Evolutionary conservation across 2,113 vertebrate species (phyloP).

Genomic region (Calyptommatus sinebrachiatus): DNA sequence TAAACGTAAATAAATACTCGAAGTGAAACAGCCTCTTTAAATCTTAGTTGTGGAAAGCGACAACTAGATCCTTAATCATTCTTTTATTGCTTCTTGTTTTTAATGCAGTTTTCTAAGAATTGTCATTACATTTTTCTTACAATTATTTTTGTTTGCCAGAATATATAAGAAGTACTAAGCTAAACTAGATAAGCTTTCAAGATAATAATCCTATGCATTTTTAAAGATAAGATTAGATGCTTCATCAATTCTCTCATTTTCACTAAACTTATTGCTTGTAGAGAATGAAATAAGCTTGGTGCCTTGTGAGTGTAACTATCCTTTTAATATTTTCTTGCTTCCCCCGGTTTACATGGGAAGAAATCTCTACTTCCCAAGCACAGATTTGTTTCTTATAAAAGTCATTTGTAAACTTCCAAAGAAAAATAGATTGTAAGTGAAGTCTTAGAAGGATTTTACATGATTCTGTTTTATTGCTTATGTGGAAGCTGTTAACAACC

Average conservation of each 20-base stretch:
- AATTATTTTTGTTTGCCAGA: not conserved
- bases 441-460: not conserved
- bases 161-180: not conserved
- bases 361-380: not conserved
- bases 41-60: not conserved
- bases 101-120: not conserved
- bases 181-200: rapidly evolving
- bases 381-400: slow-evolving; percentile 23
- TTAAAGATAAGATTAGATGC: not conserved
- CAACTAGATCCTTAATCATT: not conserved
- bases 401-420: slow-evolving; percentile 26
- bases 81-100: not conserved
- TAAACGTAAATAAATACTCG: not conserved
- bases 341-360: rapidly evolving
- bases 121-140: too few species aligned
- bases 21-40: not conserved
- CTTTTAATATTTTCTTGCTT: not conserved
- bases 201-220: not conserved
- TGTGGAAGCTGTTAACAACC: slow-evolving; percentile 23
- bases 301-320: not conserved
- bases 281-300: not conserved
- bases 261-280: not conserved
- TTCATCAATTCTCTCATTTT: not conserved
- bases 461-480: slow-evolving; percentile 36
- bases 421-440: slow-evolving; percentile 18